These are phyloP conservation scores for Procavia capensis DNA, from an alignment of 2,113 vertebrate genomes.

Conservation along the genomic window DNA sequence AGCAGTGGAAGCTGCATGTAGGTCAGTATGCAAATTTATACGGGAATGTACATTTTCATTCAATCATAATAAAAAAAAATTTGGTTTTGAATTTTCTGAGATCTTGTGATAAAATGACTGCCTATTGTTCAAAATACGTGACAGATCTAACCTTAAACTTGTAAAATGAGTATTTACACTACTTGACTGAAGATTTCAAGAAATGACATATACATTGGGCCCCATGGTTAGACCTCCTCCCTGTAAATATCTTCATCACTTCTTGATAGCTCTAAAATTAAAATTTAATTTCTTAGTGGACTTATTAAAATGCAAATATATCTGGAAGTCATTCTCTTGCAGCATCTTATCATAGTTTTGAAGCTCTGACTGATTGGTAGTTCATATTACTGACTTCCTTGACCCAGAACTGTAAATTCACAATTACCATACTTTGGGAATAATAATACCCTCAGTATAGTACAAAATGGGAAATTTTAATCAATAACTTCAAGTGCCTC, in stretches of 20 bases:
- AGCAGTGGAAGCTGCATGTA: no score
- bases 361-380: constrained; percentile 42
- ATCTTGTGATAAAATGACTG: background rate
- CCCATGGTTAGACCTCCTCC: background rate
- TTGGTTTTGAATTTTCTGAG: background rate
- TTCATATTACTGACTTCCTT: constrained; percentile 6
- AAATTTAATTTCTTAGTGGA: constrained; percentile 2
- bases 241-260: constrained; percentile 25
- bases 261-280: constrained; percentile 10
- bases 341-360: constrained; percentile 20
- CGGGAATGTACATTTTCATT: no score
- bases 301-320: constrained; percentile 64
- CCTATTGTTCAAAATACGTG: background rate
- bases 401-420: constrained; percentile 40
- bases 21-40: no score
- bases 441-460: background rate
- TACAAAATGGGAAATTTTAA: background rate
- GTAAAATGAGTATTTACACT: background rate
- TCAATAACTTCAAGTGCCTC: constrained; percentile 9
- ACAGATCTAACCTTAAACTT: background rate
- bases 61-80: no score
- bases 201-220: background rate
- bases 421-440: constrained; percentile 55
- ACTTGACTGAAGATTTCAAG: background rate
- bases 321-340: constrained; percentile 41